Evolutionary conservation across 1,140 invertebrate genomes (phyloP).

Genomic region (Bombus superbus): DNA sequence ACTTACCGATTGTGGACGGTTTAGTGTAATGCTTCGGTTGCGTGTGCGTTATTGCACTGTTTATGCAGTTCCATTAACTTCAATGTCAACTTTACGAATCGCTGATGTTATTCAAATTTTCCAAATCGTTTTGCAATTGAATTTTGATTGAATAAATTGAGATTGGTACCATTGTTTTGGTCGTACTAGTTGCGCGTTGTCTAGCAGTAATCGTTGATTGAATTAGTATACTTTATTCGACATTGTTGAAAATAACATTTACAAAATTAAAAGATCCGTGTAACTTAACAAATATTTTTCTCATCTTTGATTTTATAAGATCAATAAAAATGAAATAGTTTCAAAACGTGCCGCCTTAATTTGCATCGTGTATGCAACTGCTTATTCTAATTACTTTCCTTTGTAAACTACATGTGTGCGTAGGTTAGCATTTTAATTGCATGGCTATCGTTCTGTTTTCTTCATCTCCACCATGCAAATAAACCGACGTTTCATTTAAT

Average conservation of each 20-base stretch:
- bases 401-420: constrained; percentile 24
- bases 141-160: not conserved
- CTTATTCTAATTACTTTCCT: constrained; percentile 31
- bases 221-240: not conserved
- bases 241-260: not conserved
- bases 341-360: not conserved
- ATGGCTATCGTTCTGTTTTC: constrained; percentile 33
- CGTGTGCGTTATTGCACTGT: constrained; percentile 13
- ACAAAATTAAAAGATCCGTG: not conserved
- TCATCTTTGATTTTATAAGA: not conserved
- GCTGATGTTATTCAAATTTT: not conserved
- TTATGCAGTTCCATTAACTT: not conserved
- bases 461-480: constrained; percentile 47
- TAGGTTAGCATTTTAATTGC: constrained; percentile 59
- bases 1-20: not conserved
- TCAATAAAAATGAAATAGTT: not conserved
- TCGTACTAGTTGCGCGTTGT: not conserved
- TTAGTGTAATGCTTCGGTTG: not conserved
- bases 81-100: not conserved
- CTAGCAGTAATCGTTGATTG: not conserved
- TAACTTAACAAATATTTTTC: not conserved
- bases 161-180: not conserved
- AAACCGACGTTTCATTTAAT: constrained; percentile 18
- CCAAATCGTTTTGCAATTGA: not conserved
- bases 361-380: constrained; percentile 18